phyloP scores from a whole-genome alignment of 2,113 vertebrate species.

The Psilopsiagon aymara region DNA sequence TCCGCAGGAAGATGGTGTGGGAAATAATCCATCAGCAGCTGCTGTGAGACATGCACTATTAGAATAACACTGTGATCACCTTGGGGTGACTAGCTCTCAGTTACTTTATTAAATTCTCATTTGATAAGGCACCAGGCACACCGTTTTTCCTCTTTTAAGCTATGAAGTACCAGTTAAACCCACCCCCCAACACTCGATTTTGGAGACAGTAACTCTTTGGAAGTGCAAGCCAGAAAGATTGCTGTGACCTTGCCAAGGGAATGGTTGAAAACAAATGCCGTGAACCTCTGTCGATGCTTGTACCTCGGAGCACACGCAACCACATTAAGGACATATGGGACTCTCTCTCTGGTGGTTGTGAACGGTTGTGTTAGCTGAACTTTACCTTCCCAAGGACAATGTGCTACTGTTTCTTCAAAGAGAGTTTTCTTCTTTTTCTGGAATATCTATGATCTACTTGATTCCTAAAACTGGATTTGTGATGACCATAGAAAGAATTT shows the following conservation, averaged over 20 bases:
- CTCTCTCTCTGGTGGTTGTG: background rate
- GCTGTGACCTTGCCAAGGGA: background rate
- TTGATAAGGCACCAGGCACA: background rate
- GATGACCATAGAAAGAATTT: background rate
- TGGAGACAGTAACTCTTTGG: background rate
- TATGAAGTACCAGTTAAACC: background rate
- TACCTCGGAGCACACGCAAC: background rate
- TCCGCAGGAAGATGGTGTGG: slow-evolving; percentile 93
- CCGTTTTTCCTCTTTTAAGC: background rate
- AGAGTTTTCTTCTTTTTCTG: background rate
- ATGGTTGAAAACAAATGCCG: background rate
- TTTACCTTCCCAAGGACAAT: background rate
- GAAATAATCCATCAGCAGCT: slow-evolving; percentile 92
- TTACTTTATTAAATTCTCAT: background rate
- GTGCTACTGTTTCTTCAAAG: background rate
- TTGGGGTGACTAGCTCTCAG: background rate
- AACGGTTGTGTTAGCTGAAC: background rate
- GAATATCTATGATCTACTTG: background rate
- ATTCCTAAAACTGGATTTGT: background rate
- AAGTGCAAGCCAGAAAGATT: background rate
- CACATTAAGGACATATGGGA: background rate
- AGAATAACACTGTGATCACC: slow-evolving; percentile 65
- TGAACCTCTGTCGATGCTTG: background rate
- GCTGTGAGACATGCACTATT: slow-evolving; percentile 73
- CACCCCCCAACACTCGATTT: background rate